These are phyloP conservation scores for Xerus inauris DNA, from an alignment of 2,113 vertebrate species.

Conservation along the genomic window DNA sequence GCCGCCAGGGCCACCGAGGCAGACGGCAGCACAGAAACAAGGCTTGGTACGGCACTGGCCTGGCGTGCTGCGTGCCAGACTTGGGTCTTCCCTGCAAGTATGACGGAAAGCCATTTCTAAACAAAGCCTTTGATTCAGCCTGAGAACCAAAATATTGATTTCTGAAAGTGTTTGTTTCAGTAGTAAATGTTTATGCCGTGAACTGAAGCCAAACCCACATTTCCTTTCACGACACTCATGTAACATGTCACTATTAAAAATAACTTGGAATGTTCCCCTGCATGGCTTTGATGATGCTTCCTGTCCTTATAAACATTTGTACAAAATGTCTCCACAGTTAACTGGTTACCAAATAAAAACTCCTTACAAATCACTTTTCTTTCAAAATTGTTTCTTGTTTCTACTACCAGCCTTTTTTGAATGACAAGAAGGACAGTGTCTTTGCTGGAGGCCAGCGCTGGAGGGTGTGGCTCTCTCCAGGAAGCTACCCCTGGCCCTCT, in stretches of 20 bases:
- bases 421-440: background rate
- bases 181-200: background rate
- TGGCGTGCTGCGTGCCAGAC: background rate
- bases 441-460: background rate
- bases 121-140: background rate
- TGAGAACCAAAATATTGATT: conserved; percentile 48
- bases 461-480: background rate
- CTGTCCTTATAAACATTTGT: conserved; percentile 50
- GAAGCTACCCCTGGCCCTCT: background rate
- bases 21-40: background rate
- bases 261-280: conserved; percentile 12
- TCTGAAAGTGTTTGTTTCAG: conserved; percentile 44
- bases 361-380: background rate
- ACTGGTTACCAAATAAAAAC: conserved; percentile 22
- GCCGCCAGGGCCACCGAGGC: background rate
- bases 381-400: background rate
- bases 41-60: background rate
- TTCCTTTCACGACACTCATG: conserved; percentile 10
- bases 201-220: conserved; percentile 10
- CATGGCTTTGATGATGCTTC: conserved; percentile 35
- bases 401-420: background rate
- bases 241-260: conserved; percentile 39
- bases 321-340: background rate
- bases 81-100: background rate
- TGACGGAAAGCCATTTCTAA: conserved; percentile 22